phyloP scores from a whole-genome alignment of 2,888 invertebrate genomes.

The Megaustenia siamemsis region DNA sequence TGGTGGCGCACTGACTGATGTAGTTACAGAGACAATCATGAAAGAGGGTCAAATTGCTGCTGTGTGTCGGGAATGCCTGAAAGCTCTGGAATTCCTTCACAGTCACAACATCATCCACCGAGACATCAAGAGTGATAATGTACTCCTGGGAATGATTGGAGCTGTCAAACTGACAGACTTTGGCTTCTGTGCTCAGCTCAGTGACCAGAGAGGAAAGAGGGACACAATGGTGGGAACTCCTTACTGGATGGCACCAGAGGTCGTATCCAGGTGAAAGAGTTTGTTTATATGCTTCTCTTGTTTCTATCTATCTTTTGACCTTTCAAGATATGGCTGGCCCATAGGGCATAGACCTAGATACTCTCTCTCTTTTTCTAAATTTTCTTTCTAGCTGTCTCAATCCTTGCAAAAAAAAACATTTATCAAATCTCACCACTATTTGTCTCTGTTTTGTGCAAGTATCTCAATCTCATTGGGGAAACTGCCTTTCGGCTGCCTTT shows the following conservation, averaged over 20 bases:
- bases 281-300: background rate
- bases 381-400: no score
- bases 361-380: no score
- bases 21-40: constrained; percentile 97
- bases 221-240: constrained; percentile 99
- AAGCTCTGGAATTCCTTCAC: constrained; percentile 94
- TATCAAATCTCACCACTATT: no score
- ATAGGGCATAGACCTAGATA: no score
- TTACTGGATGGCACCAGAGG: constrained; percentile 98
- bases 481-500: no score
- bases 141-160: constrained; percentile 94
- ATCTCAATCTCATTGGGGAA: no score
- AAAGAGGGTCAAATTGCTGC: constrained; percentile 98
- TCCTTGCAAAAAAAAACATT: no score
- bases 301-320: no score
- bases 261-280: constrained; percentile 79
- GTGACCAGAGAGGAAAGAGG: constrained; percentile 90
- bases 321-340: no score
- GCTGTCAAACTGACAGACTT: constrained; percentile 87
- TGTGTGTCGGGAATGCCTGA: constrained; percentile 92
- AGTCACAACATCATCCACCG: constrained; percentile 85
- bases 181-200: constrained; percentile 98
- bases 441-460: no score
- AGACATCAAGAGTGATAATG: constrained; percentile 98
- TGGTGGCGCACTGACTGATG: constrained; percentile 95